phyloP scores from a whole-genome alignment of 2,113 vertebrate species.

The Scomber scombrus region DNA sequence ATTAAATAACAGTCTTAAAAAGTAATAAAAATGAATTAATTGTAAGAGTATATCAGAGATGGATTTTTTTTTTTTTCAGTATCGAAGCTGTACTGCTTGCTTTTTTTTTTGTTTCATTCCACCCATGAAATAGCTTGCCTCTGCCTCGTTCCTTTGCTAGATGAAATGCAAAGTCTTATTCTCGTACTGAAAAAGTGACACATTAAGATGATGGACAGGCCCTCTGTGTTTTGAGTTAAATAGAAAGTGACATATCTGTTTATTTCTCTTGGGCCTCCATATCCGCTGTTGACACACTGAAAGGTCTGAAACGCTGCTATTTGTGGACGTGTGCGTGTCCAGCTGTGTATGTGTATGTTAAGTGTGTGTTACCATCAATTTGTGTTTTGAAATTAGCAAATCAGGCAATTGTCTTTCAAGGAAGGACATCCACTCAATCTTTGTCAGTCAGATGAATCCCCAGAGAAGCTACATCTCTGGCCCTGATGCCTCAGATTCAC shows the following conservation, averaged over 20 bases:
- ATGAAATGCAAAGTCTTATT: slow-evolving; percentile 61
- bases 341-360: slow-evolving; percentile 34
- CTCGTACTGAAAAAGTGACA: slow-evolving; percentile 55
- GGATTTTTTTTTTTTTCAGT: not conserved
- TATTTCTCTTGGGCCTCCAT: slow-evolving; percentile 78
- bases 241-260: slow-evolving; percentile 82
- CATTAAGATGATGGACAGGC: slow-evolving; percentile 78
- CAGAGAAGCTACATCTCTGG: slow-evolving; percentile 56
- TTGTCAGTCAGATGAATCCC: slow-evolving; percentile 77
- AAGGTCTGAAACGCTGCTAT: slow-evolving; percentile 54
- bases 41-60: not conserved
- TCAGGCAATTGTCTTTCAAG: slow-evolving; percentile 79
- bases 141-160: not conserved
- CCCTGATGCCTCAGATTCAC: slow-evolving; percentile 61
- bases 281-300: slow-evolving; percentile 52
- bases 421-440: slow-evolving; percentile 80
- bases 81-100: not conserved
- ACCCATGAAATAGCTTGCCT: slow-evolving; percentile 31
- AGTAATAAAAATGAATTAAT: not conserved
- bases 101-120: slow-evolving; percentile 26
- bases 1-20: not conserved
- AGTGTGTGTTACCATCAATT: slow-evolving; percentile 72
- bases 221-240: slow-evolving; percentile 75
- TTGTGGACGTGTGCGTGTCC: slow-evolving; percentile 38
- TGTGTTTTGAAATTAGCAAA: slow-evolving; percentile 78